phyloP scores from a whole-genome alignment of 1,140 invertebrate species.

The Batillaria attramentaria region DNA sequence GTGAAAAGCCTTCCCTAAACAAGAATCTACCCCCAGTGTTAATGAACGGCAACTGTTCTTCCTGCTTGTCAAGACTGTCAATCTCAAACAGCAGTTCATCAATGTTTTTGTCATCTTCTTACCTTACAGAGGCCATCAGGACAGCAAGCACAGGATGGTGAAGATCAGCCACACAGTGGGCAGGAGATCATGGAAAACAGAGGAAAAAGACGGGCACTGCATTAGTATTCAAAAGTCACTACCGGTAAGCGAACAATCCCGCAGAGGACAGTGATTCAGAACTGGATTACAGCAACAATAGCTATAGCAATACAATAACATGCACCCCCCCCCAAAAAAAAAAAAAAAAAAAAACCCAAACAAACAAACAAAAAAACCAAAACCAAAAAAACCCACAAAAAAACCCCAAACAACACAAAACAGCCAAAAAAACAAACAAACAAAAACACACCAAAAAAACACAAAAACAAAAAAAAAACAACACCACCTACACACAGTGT shows the following conservation, averaged over 20 bases:
- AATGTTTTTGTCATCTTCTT: constrained; percentile 60
- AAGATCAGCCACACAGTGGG: not conserved
- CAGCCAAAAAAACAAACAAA: not conserved
- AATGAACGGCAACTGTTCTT: not conserved
- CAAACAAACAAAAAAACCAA: too few relatives aligned
- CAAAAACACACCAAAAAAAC: not conserved
- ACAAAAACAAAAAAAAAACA: too few relatives aligned
- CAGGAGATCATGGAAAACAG: constrained; percentile 15
- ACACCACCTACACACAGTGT: too few relatives aligned
- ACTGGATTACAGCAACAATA: too few relatives aligned
- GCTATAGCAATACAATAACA: too few relatives aligned
- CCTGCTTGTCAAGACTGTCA: constrained; percentile 24
- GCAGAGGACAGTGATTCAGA: too few relatives aligned
- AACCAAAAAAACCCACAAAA: not conserved
- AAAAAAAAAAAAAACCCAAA: too few relatives aligned
- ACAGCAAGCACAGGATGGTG: not conserved
- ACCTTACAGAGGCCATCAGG: constrained; percentile 67
- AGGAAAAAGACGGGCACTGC: constrained; percentile 4
- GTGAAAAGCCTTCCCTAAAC: not conserved
- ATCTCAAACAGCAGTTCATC: constrained; percentile 25
- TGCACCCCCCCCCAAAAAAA: too few relatives aligned
- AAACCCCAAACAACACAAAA: not conserved
- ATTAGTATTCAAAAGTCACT: too few relatives aligned
- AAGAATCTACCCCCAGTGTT: not conserved
- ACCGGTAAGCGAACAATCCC: too few relatives aligned